phyloP scores from a whole-genome alignment of 1,140 invertebrate genomes.

The Hyphantria cunea region DNA sequence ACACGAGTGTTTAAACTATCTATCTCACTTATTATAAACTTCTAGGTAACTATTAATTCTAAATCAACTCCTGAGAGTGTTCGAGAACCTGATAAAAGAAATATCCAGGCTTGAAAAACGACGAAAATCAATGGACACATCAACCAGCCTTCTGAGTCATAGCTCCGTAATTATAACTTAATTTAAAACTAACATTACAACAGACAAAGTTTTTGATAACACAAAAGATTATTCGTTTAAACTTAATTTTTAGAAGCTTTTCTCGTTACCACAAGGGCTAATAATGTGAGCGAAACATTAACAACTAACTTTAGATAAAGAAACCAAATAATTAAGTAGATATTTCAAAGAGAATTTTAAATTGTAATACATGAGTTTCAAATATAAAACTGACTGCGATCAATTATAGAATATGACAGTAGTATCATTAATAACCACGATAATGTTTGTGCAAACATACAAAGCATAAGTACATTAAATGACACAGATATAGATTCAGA shows the following conservation, averaged over 20 bases:
- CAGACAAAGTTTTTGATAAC: conserved; percentile 37
- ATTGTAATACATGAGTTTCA: background rate
- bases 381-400: background rate
- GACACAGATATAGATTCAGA: conserved; percentile 24
- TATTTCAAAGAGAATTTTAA: conserved; percentile 3
- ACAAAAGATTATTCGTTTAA: conserved; percentile 31
- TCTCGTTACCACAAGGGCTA: background rate
- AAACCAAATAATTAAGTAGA: conserved; percentile 10
- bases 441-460: conserved; percentile 27
- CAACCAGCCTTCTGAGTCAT: conserved; percentile 69
- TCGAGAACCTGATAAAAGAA: conserved; percentile 24
- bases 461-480: conserved; percentile 49
- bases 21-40: conserved; percentile 9
- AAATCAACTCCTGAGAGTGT: conserved; percentile 15
- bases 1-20: conserved; percentile 14
- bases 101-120: conserved; percentile 41
- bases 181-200: conserved; percentile 49
- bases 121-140: conserved; percentile 70
- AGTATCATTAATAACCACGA: conserved; percentile 24
- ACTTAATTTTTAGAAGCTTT: conserved; percentile 7
- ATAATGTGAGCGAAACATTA: background rate
- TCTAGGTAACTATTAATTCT: conserved; percentile 27
- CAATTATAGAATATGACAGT: conserved; percentile 17
- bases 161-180: conserved; percentile 52
- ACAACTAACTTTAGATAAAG: background rate